Evolutionary conservation across 2,888 invertebrate genomes (phyloP), one percentile per base, ranked within the genome.

Genomic region (Amphiduros pacificus): DNA sequence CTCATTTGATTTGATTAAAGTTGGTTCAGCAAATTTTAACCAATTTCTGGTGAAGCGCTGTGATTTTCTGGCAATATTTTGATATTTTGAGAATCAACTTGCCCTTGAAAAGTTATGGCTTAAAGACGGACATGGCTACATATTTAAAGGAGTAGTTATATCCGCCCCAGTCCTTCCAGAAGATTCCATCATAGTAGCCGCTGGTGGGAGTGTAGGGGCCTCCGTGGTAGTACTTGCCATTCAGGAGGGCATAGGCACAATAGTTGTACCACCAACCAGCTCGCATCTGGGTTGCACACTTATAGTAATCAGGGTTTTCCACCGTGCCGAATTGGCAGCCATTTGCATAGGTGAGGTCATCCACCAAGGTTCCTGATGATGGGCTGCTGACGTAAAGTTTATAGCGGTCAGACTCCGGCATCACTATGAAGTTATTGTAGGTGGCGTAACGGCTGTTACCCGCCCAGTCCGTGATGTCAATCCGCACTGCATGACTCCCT

Each of bases 201-300:
- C 68, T 65, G 0, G 62, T 4, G 1, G 74, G 76, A 3, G 63
- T 58, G 61, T 77, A 76, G 24, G 44, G 63, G 2, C 77, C 75
- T 0, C 70, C 66, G 2, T 14, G 6, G 64, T 78, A 77, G 64
- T 77, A 77, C 14, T 64, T 48, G 5, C 77, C 77, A 32, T 72
- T 78, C 11, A 70, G 74, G 5, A 74, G 68, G 2, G 73, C 64
- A 26, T 65, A 66, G 27, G 73, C 57, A 55, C 77, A 77, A 65
- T 72, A 70, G 55, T 76, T 74, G 68, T 71, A 77, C 77, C 76
- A 77, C 77, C 77, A 77, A 1, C 76, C 78, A 1, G 68, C 72
- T n/a, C 62, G 64, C 69, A 70, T 68, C 22, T 72, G n/a, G 11
- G 17, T 5, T 6, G 76, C 77, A 62, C 78, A 78, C 14, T 62